Conservation (phyloP, 2,888 invertebrate genomes). For the Opisthograptis luteolata region DNA sequence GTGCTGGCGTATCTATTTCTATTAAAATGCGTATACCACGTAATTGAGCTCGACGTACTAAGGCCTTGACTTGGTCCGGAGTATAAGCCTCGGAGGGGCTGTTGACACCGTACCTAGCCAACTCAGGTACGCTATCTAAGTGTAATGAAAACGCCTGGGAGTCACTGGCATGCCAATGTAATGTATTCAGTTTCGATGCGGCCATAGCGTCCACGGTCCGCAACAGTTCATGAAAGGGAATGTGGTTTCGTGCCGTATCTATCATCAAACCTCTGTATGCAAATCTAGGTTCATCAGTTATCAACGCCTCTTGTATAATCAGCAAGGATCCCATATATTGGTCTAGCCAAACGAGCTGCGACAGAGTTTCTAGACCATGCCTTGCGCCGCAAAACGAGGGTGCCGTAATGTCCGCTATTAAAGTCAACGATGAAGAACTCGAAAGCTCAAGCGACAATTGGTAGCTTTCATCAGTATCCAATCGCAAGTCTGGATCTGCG, state of each 20-base stretch:
- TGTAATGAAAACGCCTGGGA: constrained; percentile 95
- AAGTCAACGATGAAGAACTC: constrained; percentile 61
- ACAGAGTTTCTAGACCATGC: constrained; percentile 89
- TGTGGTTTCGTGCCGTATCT: constrained; percentile 94
- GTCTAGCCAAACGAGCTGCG: constrained; percentile 91
- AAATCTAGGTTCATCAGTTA: constrained; percentile 90
- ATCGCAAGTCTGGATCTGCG: constrained; percentile 80
- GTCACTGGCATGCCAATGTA: constrained; percentile 96
- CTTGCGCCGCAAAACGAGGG: constrained; percentile 90
- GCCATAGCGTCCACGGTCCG: constrained; percentile 93
- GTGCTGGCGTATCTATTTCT: constrained; percentile 94
- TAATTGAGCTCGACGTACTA: constrained; percentile 90
- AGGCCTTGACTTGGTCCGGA: constrained; percentile 86
- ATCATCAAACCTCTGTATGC: constrained; percentile 93
- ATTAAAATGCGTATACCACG: constrained; percentile 93
- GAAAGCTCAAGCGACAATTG: constrained; percentile 82
- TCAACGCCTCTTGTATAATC: constrained; percentile 85
- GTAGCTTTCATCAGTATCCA: constrained; percentile 90
- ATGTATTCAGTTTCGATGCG: constrained; percentile 93
- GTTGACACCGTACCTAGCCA: constrained; percentile 91
- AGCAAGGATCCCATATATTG: constrained; percentile 83
- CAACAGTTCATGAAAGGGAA: constrained; percentile 88
- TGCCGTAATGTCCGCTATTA: constrained; percentile 85
- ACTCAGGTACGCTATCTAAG: constrained; percentile 88
- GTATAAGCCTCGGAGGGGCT: constrained; percentile 89